Base-by-base conservation (phyloP, 30 jellyfish, hydroid and myxozoan genomes). In the Hydractinia symbiolongicarpus region DNA sequence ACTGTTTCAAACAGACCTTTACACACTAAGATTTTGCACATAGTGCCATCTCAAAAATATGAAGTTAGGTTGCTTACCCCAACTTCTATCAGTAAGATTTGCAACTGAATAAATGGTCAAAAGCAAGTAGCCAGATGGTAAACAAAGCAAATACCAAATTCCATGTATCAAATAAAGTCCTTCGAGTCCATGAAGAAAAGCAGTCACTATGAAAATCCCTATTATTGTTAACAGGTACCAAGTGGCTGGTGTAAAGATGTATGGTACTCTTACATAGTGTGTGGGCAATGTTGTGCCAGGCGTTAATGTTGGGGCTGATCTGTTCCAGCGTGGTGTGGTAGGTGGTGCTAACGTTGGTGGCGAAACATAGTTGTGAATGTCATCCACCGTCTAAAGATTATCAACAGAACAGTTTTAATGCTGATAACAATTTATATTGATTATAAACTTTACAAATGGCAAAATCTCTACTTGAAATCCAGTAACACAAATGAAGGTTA, bases 51-150 rank as follows among this genome's bases (percentile, higher is more conserved):
- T 30, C 44, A 30, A 30, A 30, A 30, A 30, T 30, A 1, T 30
- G 44, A 30, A 30, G 44, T 30, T 30, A 30, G 44, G 2, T 30
- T 1, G 44, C 91, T 72, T 86, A 91, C 98, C 98, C 98, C 98
- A 91, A 17, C 96, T 86, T 60, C 98, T 80, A 56, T 91, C 98
- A 14, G 98, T 91, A n/a, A 91, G 87, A 67, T 91, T 91, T 8
- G 96, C 95, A 78, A 86, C 98, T 9, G 98, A 91, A 72, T 84
- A 91, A 13, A 91, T 91, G 54, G 96, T 91, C 52, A 91, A 92
- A 17, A 91, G 86, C 75, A 91, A 81, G 71, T 91, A 91, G 16
- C 98, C 98, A 20, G 98, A 91, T 4, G 98, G 98, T 56, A 91
- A 82, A 79, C 98, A 91, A 5, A 91, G 86, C 78, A 91, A 54